Evolutionary conservation across 1,140 invertebrate species (phyloP).

Genomic region (Neodiprion pinetum): DNA sequence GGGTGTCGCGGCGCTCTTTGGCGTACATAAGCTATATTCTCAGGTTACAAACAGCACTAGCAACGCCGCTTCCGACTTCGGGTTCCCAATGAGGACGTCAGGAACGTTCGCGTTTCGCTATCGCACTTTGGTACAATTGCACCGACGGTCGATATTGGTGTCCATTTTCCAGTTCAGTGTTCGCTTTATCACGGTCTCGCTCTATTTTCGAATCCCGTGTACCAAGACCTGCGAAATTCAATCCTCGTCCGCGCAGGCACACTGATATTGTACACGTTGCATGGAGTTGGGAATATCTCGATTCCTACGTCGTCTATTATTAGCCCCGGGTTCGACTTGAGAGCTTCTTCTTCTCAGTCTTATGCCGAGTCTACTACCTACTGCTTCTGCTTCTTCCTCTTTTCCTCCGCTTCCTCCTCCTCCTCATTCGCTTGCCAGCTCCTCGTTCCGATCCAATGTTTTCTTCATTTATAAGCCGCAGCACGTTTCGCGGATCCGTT

Average conservation of each 20-base stretch:
- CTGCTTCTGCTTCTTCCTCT: slow-evolving; percentile 23
- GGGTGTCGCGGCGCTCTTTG: slow-evolving; percentile 6
- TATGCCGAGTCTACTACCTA: no score
- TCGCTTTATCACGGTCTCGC: neutral
- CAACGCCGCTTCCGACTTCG: neutral
- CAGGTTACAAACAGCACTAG: slow-evolving; percentile 21
- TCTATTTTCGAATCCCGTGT: neutral
- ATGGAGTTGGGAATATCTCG: no score
- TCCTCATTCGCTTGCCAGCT: neutral
- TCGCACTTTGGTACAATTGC: neutral
- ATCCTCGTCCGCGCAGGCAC: no score
- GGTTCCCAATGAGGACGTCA: neutral
- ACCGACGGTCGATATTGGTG: neutral
- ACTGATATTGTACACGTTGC: no score
- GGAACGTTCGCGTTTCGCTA: neutral
- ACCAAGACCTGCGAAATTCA: neutral
- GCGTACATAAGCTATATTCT: slow-evolving; percentile 18
- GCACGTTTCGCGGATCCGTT: no score
- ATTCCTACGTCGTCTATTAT: neutral
- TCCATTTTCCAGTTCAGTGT: neutral
- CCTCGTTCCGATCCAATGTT: no score
- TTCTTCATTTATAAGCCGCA: no score
- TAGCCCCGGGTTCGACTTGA: neutral
- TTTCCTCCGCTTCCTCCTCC: slow-evolving; percentile 16
- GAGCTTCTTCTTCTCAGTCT: no score